Conservation (phyloP, 2,797 vertebrate species). For the Bucorvus abyssinicus region DNA sequence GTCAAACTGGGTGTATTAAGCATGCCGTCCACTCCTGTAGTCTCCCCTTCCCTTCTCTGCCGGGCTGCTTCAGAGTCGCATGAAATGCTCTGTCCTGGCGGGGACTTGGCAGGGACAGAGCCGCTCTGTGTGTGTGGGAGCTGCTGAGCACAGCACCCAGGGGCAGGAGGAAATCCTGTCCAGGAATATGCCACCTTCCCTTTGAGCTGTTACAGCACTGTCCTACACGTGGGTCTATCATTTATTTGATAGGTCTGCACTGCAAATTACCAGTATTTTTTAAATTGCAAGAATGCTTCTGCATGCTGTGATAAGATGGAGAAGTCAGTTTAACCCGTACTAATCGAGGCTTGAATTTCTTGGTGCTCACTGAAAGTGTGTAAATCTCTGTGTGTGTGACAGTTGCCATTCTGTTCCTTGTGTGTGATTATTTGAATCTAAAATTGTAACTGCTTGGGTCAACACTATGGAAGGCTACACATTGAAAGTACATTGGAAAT, state of each 20-base stretch:
- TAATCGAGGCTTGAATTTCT: background rate
- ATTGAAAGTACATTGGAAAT: background rate
- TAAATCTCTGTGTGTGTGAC: background rate
- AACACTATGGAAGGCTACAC: background rate
- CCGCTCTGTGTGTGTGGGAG: background rate
- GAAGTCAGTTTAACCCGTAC: background rate
- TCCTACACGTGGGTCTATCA: rapidly evolving
- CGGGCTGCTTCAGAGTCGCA: background rate
- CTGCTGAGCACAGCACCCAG: background rate
- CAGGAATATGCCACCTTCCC: background rate
- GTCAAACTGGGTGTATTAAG: background rate
- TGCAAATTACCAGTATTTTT: background rate
- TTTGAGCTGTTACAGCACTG: background rate
- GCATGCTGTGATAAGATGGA: rapidly evolving
- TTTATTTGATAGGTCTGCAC: background rate
- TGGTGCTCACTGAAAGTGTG: background rate
- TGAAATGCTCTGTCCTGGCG: background rate
- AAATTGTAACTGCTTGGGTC: background rate
- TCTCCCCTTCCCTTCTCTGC: background rate
- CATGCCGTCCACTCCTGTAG: rapidly evolving
- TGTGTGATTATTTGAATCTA: background rate
- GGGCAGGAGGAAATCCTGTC: background rate
- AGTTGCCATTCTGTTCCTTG: background rate
- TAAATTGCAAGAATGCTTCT: background rate
- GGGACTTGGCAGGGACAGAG: background rate